phyloP scores from a whole-genome alignment of 2,113 vertebrate species.

The Cyprinodon variegatus region DNA sequence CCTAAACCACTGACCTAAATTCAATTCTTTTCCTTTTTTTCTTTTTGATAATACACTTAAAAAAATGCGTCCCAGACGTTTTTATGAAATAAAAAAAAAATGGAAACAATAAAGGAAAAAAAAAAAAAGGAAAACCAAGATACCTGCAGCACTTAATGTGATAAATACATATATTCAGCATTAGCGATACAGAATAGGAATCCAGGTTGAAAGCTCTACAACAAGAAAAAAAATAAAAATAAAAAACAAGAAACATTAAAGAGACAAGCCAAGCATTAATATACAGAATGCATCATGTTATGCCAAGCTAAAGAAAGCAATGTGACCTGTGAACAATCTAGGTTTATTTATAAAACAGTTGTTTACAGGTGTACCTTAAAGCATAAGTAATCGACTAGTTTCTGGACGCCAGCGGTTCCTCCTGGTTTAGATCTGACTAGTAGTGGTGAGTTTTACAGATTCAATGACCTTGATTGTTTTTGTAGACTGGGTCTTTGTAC shows the following conservation, averaged over 20 bases:
- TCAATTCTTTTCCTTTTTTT: conserved; percentile 70
- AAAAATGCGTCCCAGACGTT: conserved; percentile 84
- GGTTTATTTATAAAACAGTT: conserved; percentile 80
- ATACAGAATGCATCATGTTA: conserved; percentile 84
- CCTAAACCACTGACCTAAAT: conserved; percentile 86
- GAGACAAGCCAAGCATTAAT: conserved; percentile 82
- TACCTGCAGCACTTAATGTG: conserved; percentile 85
- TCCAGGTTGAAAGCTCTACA: conserved; percentile 83
- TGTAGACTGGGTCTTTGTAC: conserved; percentile 79
- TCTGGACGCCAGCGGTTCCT: conserved; percentile 79
- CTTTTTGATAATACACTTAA: conserved; percentile 81
- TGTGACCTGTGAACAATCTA: conserved; percentile 78
- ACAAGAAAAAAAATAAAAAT: conserved; percentile 62
- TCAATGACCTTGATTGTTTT: conserved; percentile 55
- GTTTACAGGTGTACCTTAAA: conserved; percentile 85
- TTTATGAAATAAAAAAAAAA: conserved; percentile 76
- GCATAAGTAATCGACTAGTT: conserved; percentile 74
- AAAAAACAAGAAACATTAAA: conserved; percentile 72
- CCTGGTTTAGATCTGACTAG: conserved; percentile 66
- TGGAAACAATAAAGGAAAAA: conserved; percentile 34
- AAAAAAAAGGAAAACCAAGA: conserved; percentile 79
- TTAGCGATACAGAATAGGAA: conserved; percentile 84
- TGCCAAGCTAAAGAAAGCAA: conserved; percentile 74
- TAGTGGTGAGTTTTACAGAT: conserved; percentile 56
- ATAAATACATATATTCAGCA: conserved; percentile 86